These are phyloP conservation scores for Colletes latitarsis DNA, from an alignment of 1,140 invertebrate species.

Conservation along the genomic window DNA sequence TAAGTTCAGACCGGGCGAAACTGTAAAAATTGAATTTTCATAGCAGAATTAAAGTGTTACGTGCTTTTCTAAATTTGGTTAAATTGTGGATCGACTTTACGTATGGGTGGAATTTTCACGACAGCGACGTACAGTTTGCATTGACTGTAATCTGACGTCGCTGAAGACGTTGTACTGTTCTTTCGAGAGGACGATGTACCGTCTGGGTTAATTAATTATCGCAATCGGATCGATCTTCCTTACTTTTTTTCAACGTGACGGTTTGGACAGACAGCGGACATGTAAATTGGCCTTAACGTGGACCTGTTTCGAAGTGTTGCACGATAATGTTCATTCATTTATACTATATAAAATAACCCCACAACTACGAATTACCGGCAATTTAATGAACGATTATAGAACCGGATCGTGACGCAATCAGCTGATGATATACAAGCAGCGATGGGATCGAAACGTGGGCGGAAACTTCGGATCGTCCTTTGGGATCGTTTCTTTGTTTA, in stretches of 20 bases:
- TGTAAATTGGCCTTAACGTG: conserved; percentile 24
- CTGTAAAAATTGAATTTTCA: no score
- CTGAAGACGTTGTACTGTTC: no score
- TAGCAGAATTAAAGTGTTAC: no score
- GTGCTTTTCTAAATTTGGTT: no score
- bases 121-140: no score
- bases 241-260: no score
- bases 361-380: conserved; percentile 47
- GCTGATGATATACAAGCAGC: conserved; percentile 36
- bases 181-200: no score
- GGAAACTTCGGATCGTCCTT: conserved; percentile 24
- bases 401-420: conserved; percentile 44
- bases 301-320: conserved; percentile 12
- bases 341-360: conserved; percentile 49
- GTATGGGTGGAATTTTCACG: no score
- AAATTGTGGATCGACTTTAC: no score
- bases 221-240: neutral
- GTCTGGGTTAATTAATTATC: neutral
- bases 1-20: no score
- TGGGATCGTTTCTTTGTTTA: neutral
- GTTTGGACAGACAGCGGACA: neutral
- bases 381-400: conserved; percentile 53
- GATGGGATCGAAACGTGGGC: conserved; percentile 34
- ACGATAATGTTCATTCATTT: conserved; percentile 49
- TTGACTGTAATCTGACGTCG: no score